phyloP scores from a whole-genome alignment of 2,797 vertebrate genomes.

The Darevskia nairensis region DNA sequence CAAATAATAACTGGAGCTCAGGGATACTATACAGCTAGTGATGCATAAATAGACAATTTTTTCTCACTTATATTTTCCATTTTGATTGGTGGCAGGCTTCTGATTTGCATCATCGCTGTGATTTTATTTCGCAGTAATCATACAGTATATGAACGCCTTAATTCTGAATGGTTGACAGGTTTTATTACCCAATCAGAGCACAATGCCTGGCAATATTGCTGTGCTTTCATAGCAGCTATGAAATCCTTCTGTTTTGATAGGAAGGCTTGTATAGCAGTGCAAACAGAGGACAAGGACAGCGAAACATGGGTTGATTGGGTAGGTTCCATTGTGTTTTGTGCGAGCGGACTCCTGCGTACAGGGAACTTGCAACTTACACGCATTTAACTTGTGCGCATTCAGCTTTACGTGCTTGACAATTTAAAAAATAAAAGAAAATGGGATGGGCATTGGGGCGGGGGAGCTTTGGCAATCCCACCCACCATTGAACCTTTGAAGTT shows the following conservation, averaged over 20 bases:
- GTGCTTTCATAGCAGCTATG: background rate
- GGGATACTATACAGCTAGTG: constrained; percentile 19
- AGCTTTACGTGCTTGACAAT: no score
- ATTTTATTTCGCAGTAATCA: constrained; percentile 50
- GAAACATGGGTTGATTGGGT: background rate
- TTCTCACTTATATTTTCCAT: background rate
- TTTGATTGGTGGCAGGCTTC: background rate
- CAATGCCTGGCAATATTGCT: constrained; percentile 23
- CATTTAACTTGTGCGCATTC: no score
- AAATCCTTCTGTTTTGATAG: fast-evolving
- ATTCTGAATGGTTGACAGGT: constrained; percentile 10
- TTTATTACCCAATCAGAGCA: constrained; percentile 47
- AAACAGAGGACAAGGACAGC: background rate
- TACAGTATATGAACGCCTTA: background rate
- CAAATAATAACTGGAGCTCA: constrained; percentile 33
- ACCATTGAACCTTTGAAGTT: no score
- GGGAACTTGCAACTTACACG: no score
- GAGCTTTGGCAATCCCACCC: no score
- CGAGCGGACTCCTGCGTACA: background rate
- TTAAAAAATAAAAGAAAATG: no score
- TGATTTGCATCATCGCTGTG: constrained; percentile 20
- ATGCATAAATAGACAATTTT: constrained; percentile 27
- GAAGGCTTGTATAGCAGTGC: background rate
- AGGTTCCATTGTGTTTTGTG: background rate
- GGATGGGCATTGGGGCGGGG: no score